Percentiles rank a stretch among this genome's conserved stretches.
Evolutionary conservation across 2,113 vertebrate genomes (phyloP).

Genomic region (Peucedramus taeniatus): DNA sequence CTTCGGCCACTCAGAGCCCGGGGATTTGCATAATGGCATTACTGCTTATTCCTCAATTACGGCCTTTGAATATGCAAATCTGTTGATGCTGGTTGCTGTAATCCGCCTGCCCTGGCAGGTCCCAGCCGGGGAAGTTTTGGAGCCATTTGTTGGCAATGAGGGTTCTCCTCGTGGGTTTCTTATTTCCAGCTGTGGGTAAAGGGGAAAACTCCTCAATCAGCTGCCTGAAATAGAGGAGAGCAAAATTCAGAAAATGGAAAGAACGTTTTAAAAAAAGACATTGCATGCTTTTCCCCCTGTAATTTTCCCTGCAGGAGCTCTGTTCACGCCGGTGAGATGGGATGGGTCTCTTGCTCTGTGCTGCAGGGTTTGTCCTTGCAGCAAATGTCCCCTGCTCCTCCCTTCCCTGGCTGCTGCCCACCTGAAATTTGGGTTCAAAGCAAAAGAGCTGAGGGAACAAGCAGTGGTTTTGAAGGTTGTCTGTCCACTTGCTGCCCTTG

Average conservation of each 20-base stretch:
- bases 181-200: neutral
- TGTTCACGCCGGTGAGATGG: neutral
- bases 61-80: neutral
- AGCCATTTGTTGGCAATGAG: neutral
- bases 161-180: neutral
- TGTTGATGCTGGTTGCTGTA: neutral
- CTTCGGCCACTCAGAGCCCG: neutral
- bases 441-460: neutral
- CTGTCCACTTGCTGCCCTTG: neutral
- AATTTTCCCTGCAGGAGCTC: neutral
- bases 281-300: neutral
- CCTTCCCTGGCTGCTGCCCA: neutral
- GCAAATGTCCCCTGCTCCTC: neutral
- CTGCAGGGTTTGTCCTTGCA: neutral
- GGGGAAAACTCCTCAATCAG: neutral
- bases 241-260: neutral
- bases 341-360: neutral
- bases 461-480: neutral
- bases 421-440: neutral
- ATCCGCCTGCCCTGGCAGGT: neutral
- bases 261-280: neutral
- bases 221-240: neutral
- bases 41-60: slow-evolving; percentile 21
- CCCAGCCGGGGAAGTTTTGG: neutral
- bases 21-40: slow-evolving; percentile 35